Conservation (phyloP, 2,113 vertebrate genomes). For the Carettochelys insculpta region DNA sequence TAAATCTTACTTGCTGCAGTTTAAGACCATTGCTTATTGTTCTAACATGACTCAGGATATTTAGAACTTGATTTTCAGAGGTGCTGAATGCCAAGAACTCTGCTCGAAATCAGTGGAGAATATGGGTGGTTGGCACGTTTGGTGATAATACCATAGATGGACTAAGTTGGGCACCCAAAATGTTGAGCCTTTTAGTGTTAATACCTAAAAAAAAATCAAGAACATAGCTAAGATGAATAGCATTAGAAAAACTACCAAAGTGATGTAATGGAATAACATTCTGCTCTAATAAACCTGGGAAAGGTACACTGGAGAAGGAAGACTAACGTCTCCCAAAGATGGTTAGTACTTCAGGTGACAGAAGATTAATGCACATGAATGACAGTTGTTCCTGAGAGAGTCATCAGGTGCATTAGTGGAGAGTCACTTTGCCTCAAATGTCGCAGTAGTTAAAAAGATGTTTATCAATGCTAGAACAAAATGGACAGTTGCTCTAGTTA, state of each 20-base stretch:
- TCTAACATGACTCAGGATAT: constrained; percentile 33
- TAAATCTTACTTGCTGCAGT: too few species aligned
- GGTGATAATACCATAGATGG: constrained; percentile 23
- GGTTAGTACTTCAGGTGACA: constrained; percentile 55
- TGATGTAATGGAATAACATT: constrained; percentile 41
- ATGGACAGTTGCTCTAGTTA: constrained; percentile 56
- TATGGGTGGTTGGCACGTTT: constrained; percentile 24
- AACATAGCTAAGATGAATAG: neutral
- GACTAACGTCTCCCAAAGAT: constrained; percentile 22
- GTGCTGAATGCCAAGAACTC: neutral
- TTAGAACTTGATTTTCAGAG: constrained; percentile 53
- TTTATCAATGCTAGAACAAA: constrained; percentile 51
- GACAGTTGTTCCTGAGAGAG: constrained; percentile 37
- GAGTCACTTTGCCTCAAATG: constrained; percentile 39
- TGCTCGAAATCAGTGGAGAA: constrained; percentile 41
- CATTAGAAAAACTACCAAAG: neutral
- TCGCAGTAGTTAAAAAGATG: constrained; percentile 14
- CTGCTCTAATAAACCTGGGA: constrained; percentile 31
- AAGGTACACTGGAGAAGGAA: neutral
- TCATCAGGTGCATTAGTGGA: constrained; percentile 1
- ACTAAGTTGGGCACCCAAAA: constrained; percentile 39
- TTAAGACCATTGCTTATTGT: too few species aligned
- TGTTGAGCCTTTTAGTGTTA: neutral
- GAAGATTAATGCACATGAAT: constrained; percentile 37
- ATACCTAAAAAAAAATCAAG: constrained; percentile 12